phyloP scores from a whole-genome alignment of 1,140 invertebrate genomes.

The Plectrocnemia conspersa region DNA sequence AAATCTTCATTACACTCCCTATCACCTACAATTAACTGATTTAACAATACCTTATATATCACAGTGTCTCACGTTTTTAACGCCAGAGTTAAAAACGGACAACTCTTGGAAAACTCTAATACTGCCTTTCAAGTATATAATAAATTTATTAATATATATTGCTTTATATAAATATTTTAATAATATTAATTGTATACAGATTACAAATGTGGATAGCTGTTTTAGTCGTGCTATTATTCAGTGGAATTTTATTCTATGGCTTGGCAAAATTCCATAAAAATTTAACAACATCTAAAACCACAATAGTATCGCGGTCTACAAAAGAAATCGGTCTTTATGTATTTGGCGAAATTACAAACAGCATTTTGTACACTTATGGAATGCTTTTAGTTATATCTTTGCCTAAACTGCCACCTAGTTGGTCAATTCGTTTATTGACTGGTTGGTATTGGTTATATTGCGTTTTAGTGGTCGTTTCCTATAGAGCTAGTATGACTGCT shows the following conservation, averaged over 20 bases:
- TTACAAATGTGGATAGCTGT: slow-evolving; percentile 61
- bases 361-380: slow-evolving; percentile 70
- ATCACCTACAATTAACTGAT: slow-evolving; percentile 65
- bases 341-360: slow-evolving; percentile 66
- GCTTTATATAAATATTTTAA: neutral
- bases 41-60: slow-evolving; percentile 73
- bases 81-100: slow-evolving; percentile 70
- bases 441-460: slow-evolving; percentile 84
- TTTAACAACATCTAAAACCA: slow-evolving; percentile 37
- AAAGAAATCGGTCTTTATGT: slow-evolving; percentile 57
- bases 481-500: slow-evolving; percentile 77
- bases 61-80: slow-evolving; percentile 77
- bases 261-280: slow-evolving; percentile 49
- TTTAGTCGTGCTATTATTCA: slow-evolving; percentile 55
- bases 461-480: slow-evolving; percentile 69
- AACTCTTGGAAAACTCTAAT: slow-evolving; percentile 80
- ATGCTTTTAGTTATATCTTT: slow-evolving; percentile 74
- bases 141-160: slow-evolving; percentile 10
- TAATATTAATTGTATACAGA: slow-evolving; percentile 39
- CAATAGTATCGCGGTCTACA: slow-evolving; percentile 8
- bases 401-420: slow-evolving; percentile 66
- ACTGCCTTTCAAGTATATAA: slow-evolving; percentile 66
- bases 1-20: slow-evolving; percentile 68
- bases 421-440: slow-evolving; percentile 71
- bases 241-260: slow-evolving; percentile 53